Base-by-base conservation (phyloP, 2,888 invertebrate genomes). In the Agrochola lota region DNA sequence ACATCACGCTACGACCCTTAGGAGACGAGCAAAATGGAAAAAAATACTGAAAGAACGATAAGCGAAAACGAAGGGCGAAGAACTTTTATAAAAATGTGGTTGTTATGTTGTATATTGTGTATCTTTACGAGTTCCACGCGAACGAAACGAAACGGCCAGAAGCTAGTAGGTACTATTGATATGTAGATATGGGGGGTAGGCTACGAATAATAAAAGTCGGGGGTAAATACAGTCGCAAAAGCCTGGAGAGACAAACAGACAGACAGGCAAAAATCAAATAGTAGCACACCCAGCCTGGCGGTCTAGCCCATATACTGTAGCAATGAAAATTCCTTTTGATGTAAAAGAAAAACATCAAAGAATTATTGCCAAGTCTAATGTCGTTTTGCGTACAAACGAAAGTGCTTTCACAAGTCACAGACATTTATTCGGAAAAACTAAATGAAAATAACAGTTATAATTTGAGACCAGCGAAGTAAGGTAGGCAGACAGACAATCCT, bases 401-500 rank as follows among this genome's bases (percentile, higher is more conserved):
- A 78, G 52, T 78, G 76, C 73, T 77, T 75, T 72, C 71, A 57
- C 67, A 75, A 64, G 73, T 71, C 69, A 46, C 60, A 64, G 67
- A 43, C 62, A 71, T 80, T 69, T 80, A 81, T 77, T 11, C 60
- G 52, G 35, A 35, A 67, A 23, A 85, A 77, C 43, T 30, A 67
- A 72, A 74, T 63, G 77, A 80, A 77, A 57, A 66, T 62, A 62
- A 71, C 30, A 46, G 72, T 67, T 75, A 74, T 83, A 81, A 77
- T 78, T 80, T 74, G 77, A 85, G 76, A 83, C 78, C 75, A 78
- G 74, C 71, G 83, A 80, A 71, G 86, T 71, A 74, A 73, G 52
- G 85, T 84, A 87, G 89, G 86, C 89, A 92, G 92, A 91, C 92
- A 92, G 92, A 92, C 93, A 92, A 93, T 92, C 92, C 91, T 82